These are phyloP conservation scores for Jacana jacana DNA, from an alignment of 2,113 vertebrate genomes.

Conservation along the genomic window DNA sequence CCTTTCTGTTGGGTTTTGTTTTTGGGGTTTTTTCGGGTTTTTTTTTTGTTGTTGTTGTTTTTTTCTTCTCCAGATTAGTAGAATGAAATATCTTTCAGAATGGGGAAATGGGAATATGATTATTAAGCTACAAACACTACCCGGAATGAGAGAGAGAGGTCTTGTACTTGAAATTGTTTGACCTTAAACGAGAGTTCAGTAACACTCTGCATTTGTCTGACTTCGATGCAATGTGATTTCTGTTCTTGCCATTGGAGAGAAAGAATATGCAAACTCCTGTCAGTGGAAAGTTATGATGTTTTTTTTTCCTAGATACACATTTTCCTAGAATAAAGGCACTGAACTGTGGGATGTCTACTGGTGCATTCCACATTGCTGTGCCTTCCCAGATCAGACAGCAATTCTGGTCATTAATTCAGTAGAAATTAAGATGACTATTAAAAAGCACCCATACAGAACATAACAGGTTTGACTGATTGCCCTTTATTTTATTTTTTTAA, in stretches of 20 bases:
- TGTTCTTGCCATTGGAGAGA: background rate
- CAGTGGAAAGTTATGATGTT: background rate
- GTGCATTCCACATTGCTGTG: background rate
- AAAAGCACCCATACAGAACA: background rate
- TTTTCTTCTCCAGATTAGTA: too few species aligned
- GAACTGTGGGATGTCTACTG: background rate
- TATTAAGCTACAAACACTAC: background rate
- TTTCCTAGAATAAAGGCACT: background rate
- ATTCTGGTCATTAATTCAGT: background rate
- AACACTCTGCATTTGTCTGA: background rate
- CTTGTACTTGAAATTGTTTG: background rate
- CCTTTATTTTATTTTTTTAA: background rate
- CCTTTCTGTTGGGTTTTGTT: background rate
- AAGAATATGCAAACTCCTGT: background rate
- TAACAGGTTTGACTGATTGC: background rate
- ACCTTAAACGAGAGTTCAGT: background rate
- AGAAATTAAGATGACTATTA: background rate
- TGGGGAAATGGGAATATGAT: background rate
- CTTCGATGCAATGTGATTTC: background rate
- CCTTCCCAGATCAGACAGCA: background rate
- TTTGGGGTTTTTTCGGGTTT: too few species aligned
- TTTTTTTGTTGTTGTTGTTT: too few species aligned
- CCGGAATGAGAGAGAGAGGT: background rate
- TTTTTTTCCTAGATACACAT: background rate
- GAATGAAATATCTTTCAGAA: background rate